Evolutionary conservation across 2,113 vertebrate genomes (phyloP).

Genomic region (Tupaia chinensis): DNA sequence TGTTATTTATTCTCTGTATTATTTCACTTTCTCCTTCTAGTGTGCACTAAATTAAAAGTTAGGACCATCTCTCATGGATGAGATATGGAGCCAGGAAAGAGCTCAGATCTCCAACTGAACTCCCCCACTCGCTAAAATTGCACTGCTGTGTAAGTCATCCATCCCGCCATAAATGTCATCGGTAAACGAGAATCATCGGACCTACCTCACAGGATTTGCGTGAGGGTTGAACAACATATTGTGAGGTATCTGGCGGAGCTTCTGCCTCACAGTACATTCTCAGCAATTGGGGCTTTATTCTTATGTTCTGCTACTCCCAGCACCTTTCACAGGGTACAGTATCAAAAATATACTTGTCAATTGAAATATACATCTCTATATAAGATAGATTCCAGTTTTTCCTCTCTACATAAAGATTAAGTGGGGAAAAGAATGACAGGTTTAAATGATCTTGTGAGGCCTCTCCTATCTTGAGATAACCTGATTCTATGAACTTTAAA

Average conservation of each 20-base stretch:
- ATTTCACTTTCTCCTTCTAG: background rate
- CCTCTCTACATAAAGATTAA: background rate
- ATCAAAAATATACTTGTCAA: background rate
- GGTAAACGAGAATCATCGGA: background rate
- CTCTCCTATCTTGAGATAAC: background rate
- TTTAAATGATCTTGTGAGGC: background rate
- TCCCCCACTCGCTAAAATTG: background rate
- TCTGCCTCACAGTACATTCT: background rate
- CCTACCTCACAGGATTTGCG: background rate
- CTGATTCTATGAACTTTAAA: background rate
- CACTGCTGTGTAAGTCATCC: background rate
- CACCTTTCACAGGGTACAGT: no score
- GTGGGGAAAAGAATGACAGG: background rate
- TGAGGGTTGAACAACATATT: background rate
- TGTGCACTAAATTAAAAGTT: background rate
- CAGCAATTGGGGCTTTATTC: no score
- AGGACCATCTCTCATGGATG: background rate
- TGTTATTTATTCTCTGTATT: background rate
- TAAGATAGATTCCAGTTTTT: no score
- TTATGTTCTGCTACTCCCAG: background rate
- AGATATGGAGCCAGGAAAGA: background rate
- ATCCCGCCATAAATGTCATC: background rate
- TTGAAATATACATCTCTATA: background rate
- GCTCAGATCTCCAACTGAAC: background rate
- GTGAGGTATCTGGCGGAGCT: background rate